Percentiles rank a stretch among this genome's conserved stretches.
These are phyloP conservation scores for Nomada goodeniana DNA, from an alignment of 2,888 invertebrate species.

Conservation along the genomic window DNA sequence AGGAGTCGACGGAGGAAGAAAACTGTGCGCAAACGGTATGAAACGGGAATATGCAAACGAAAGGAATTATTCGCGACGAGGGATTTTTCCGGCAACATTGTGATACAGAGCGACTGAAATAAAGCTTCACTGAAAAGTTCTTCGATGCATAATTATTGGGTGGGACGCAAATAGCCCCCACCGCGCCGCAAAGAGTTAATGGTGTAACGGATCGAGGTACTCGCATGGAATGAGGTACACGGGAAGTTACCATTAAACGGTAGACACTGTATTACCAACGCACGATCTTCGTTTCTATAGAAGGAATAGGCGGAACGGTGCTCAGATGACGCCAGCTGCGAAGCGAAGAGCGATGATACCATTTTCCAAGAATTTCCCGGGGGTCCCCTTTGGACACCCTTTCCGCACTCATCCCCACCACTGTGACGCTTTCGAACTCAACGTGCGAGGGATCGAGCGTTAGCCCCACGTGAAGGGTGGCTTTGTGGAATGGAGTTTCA, in stretches of 20 bases:
- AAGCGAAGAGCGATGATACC: background rate
- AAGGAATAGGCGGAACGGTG: slow-evolving; percentile 3
- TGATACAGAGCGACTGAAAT: too few relatives aligned
- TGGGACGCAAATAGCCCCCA: too few relatives aligned
- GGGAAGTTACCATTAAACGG: slow-evolving; percentile 8
- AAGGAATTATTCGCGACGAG: too few relatives aligned
- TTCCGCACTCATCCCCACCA: slow-evolving; percentile 22
- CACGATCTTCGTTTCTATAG: background rate
- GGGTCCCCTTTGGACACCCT: slow-evolving; percentile 32
- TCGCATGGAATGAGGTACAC: background rate
- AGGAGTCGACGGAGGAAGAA: slow-evolving; percentile 13
- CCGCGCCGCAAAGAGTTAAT: too few relatives aligned
- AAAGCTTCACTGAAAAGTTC: too few relatives aligned
- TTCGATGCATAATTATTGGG: too few relatives aligned
- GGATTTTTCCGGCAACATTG: too few relatives aligned
- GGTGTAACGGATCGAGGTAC: background rate
- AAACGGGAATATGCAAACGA: too few relatives aligned
- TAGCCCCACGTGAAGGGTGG: slow-evolving; percentile 62
- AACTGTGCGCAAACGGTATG: too few relatives aligned
- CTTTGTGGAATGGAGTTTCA: slow-evolving; percentile 62
- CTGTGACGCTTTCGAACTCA: slow-evolving; percentile 52
- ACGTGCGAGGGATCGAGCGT: slow-evolving; percentile 54
- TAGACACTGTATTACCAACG: slow-evolving; percentile 33
- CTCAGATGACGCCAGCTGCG: slow-evolving; percentile 39
- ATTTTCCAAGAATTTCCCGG: slow-evolving; percentile 68